Evolutionary conservation across 2,888 invertebrate species (phyloP).

Genomic region (Platycnemis pennipes): DNA sequence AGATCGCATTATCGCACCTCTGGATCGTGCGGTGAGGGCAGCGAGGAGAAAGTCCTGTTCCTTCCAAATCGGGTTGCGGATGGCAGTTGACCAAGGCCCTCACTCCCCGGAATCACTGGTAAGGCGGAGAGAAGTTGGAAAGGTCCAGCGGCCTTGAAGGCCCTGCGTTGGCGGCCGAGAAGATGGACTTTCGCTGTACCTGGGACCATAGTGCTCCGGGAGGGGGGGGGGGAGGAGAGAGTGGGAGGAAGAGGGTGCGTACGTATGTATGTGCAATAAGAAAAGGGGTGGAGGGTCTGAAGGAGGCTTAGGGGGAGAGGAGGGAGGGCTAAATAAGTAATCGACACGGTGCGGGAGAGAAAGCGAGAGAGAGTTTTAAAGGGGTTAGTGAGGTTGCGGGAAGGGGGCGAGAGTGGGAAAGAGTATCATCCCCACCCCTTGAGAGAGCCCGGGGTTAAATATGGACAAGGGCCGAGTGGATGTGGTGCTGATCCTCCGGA

Average conservation of each 20-base stretch:
- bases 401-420: background rate
- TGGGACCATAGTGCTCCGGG: background rate
- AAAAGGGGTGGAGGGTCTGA: background rate
- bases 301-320: background rate
- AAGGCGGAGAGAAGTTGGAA: background rate
- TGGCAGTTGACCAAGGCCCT: background rate
- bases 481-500: background rate
- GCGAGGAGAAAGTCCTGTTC: background rate
- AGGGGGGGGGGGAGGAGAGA: background rate
- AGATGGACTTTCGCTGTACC: slow-evolving; percentile 26
- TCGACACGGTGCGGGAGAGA: background rate
- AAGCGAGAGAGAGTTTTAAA: no score
- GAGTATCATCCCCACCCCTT: slow-evolving; percentile 3
- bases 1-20: no score
- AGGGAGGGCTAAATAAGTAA: background rate
- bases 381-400: no score
- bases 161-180: background rate
- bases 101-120: background rate
- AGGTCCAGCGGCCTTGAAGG: background rate
- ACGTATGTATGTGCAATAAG: background rate
- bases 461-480: slow-evolving; percentile 20
- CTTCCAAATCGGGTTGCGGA: background rate
- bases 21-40: no score
- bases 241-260: background rate
- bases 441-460: background rate